Evolutionary conservation across 2,888 invertebrate species (phyloP).

Genomic region (Saturnia japonica): DNA sequence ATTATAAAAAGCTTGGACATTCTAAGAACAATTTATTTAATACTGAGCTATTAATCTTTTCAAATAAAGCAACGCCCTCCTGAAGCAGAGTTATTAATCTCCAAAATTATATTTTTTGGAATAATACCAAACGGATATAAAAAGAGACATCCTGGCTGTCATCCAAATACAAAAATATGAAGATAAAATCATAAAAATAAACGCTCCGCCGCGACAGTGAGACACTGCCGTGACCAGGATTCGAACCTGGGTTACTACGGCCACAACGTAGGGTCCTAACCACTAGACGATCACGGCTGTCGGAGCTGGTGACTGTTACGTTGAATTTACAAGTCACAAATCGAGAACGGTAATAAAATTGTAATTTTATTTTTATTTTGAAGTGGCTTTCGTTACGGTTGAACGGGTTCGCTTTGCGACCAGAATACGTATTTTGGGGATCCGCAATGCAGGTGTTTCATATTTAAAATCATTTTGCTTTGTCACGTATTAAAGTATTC

Average conservation of each 20-base stretch:
- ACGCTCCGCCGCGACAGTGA: slow-evolving; percentile 54
- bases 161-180: neutral
- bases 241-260: slow-evolving; percentile 89
- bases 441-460: neutral
- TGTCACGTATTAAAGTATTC: neutral
- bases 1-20: neutral
- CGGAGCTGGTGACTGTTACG: slow-evolving; percentile 31
- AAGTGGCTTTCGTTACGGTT: neutral
- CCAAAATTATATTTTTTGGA: neutral
- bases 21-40: neutral
- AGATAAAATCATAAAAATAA: neutral
- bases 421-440: neutral
- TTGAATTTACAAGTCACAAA: neutral
- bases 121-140: neutral
- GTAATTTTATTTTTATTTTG: slow-evolving; percentile 2
- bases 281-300: slow-evolving; percentile 85
- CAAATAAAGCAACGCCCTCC: slow-evolving; percentile 1
- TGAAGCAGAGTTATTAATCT: neutral
- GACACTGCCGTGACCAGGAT: slow-evolving; percentile 81
- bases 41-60: neutral
- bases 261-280: slow-evolving; percentile 90
- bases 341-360: neutral
- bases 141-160: neutral
- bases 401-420: neutral
- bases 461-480: neutral